These are phyloP conservation scores for Crocuta crocuta DNA, from an alignment of 2,113 vertebrate species.

Conservation along the genomic window DNA sequence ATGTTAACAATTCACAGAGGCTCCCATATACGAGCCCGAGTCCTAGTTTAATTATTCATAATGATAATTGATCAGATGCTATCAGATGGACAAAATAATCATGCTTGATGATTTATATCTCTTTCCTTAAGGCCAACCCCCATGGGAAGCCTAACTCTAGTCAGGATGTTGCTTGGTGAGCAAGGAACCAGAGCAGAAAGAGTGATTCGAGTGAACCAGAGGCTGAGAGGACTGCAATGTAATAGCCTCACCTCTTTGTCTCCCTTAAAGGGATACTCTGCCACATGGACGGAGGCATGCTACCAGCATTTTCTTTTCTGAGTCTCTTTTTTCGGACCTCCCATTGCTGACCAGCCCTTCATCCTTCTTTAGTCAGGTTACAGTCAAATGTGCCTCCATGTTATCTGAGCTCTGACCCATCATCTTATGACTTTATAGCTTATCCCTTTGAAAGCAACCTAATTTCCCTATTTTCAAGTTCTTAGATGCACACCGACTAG, in stretches of 20 bases:
- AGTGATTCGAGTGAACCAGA: background rate
- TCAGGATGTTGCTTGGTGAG: background rate
- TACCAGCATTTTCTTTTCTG: background rate
- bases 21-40: background rate
- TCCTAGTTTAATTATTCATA: constrained; percentile 38
- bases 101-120: background rate
- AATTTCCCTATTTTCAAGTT: background rate
- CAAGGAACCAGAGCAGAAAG: background rate
- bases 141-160: background rate
- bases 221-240: background rate
- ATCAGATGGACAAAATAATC: constrained; percentile 29
- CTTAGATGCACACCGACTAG: background rate
- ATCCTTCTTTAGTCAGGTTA: background rate
- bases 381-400: background rate
- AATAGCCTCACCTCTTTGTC: background rate
- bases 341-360: background rate
- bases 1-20: background rate
- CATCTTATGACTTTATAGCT: background rate
- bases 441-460: background rate
- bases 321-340: background rate
- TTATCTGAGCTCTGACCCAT: background rate
- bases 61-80: constrained; percentile 18
- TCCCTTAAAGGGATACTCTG: background rate
- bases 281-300: background rate
- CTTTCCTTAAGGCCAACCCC: background rate